phyloP scores from a whole-genome alignment of 1,140 invertebrate genomes.

The Lepidurus apus region DNA sequence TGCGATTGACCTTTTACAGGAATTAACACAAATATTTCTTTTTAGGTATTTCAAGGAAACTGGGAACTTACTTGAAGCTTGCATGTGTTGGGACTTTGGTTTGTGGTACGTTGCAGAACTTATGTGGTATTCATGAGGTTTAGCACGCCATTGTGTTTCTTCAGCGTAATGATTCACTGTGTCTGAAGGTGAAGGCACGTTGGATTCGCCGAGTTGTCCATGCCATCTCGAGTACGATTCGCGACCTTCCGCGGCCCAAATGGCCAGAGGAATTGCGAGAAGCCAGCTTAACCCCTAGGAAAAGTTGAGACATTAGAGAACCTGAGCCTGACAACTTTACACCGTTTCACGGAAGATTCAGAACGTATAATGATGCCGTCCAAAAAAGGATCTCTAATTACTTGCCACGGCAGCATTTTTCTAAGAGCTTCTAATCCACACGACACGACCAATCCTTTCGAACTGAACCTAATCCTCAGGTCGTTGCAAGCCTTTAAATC shows the following conservation, averaged over 20 bases:
- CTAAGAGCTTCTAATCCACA: neutral
- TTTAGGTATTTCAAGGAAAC: neutral
- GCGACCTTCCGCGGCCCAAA: neutral
- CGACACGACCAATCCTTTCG: neutral
- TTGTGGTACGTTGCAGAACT: neutral
- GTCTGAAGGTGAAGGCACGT: neutral
- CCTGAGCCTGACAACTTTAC: neutral
- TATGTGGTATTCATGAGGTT: neutral
- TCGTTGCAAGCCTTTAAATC: neutral
- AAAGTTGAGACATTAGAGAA: neutral
- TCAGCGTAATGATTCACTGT: neutral
- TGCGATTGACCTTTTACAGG: neutral
- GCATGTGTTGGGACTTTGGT: neutral
- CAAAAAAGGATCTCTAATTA: neutral
- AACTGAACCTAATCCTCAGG: neutral
- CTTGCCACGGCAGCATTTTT: neutral
- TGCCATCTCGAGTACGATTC: neutral
- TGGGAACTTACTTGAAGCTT: constrained; percentile 1
- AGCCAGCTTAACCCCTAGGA: neutral
- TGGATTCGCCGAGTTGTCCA: neutral
- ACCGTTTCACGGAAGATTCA: too few relatives aligned
- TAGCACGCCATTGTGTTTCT: neutral
- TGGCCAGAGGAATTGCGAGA: neutral
- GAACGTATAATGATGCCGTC: too few relatives aligned
- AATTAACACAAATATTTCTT: neutral